Base-by-base conservation (phyloP, 2,113 vertebrate genomes). In the Passer montanus region DNA sequence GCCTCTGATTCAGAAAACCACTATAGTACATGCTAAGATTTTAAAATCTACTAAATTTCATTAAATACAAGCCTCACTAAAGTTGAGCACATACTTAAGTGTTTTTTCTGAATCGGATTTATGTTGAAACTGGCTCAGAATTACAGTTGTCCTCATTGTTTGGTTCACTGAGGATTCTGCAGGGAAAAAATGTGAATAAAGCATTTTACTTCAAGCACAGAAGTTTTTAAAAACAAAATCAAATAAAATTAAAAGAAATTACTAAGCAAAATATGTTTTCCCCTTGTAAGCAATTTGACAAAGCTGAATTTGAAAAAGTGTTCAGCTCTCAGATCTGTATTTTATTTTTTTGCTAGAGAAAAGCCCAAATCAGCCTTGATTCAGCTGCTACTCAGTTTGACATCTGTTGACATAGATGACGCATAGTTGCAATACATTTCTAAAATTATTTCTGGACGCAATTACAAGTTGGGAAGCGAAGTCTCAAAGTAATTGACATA, bases 81-180 rank as follows among this genome's bases (percentile, higher is more conserved):
- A 80, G 75, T 55, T 90, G 47, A 74, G 55, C 35, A 56, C 59
- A 59, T 91, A 83, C 21, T 79, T 77, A 37, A 46, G 23, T 83
- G 53, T 77, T 91, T 90, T 90, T 95, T 85, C 93, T 91, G 72
- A 94, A n/a, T 44, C 88, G 24, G 30, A 39, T 83, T 95, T 90
- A 41, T 96, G 85, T 90, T 95, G 82, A 93, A 91, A 94, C 84
- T 94, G 94, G 93, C 94, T 95, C 85, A 77, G 75, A 93, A 86
- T 55, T 83, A 55, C 35, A 56, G 21, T 89, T 92, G 83, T 95
- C 89, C 68, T 92, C 84, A 84, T 74, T 94, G 55, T 93, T 93
- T 92, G 52, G 68, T 86, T 95, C 83, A 89, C 73, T 52, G 60
- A 81, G 19, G 47, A 78, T 93, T 94, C 68, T 94, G 47, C 39